Evolutionary conservation across 1,140 invertebrate genomes (phyloP), one percentile per base, ranked within the genome.

Genomic region (Brachionus koreanus): DNA sequence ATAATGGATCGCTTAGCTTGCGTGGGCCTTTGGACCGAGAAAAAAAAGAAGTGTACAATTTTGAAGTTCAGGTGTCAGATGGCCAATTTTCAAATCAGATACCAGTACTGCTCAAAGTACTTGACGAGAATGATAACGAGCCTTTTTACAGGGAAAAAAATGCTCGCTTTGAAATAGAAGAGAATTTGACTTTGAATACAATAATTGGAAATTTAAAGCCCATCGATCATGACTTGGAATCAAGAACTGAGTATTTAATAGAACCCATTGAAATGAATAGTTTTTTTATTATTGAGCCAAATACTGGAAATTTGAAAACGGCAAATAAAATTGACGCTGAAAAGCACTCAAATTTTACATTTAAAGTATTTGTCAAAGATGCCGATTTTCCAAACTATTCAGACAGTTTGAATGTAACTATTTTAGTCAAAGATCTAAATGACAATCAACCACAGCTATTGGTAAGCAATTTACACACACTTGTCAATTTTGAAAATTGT

Each of bases 111-210:
- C 10, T 79, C 5, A 79, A 61, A 42, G 46, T 79, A n/a, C 9
- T 52, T 16, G 76, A 79, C 29, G 35, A 65, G 33, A 79, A 79
- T 29, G 76, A 79, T 19, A 79, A 79, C 35, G n/a, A 79, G 37
- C 76, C 76, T 25, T 42, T 61, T 25, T 79, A 61, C 76, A 25
- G 9, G 5, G 19, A 61, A 9, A 61, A 65, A 29, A 42, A 9
- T 13, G 19, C 2, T 19, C 5, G 12, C 3, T 23, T 79, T 29
- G 9, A 79, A 16, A 37, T 79, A 3, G 76, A 79, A 1, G 76
- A 79, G 12, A 65, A 79, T 65, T n/a, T 57, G 2, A 39, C 6
- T 43, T 6, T 79, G 12, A 43, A 43, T 37, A 16, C 49, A 42
- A 13, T 79, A 5, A 16, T 79, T 63, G 76, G 49, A 5, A 79